A percentile compares a stretch with the other conserved stretches of the same genome.
Conservation (phyloP, 2,888 invertebrate genomes). For the Eubasilissa splendida region DNA sequence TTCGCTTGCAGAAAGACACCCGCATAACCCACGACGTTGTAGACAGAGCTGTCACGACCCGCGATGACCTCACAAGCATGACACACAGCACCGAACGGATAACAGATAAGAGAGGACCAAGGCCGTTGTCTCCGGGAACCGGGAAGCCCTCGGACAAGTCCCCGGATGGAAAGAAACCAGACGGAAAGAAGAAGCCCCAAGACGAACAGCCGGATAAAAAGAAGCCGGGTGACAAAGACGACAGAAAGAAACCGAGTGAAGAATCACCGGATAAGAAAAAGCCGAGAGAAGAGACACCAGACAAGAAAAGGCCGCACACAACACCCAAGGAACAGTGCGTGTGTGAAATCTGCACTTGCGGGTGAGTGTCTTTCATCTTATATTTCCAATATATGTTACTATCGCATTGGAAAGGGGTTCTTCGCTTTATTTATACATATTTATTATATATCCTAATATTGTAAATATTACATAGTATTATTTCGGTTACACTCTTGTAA, state of each 20-base stretch:
- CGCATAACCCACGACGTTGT: constrained; percentile 62
- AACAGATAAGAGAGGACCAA: constrained; percentile 47
- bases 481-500: too few species aligned
- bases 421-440: too few species aligned
- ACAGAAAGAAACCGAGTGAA: constrained; percentile 60
- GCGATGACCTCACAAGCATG: constrained; percentile 66
- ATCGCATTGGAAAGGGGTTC: neutral
- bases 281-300: too few species aligned
- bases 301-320: constrained; percentile 57
- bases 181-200: constrained; percentile 61
- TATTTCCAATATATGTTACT: neutral
- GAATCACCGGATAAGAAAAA: constrained; percentile 54
- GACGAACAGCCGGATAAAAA: constrained; percentile 62
- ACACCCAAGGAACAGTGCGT: constrained; percentile 82
- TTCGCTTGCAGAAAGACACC: constrained; percentile 62
- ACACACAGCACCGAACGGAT: constrained; percentile 51
- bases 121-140: constrained; percentile 46
- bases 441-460: too few species aligned
- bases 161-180: constrained; percentile 49
- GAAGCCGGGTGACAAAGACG: constrained; percentile 43
- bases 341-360: constrained; percentile 92
- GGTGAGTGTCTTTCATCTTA: constrained; percentile 75
- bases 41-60: constrained; percentile 61
- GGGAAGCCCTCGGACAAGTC: constrained; percentile 66
- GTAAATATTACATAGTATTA: too few species aligned